Percentiles rank a stretch among this genome's conserved stretches.
These are phyloP conservation scores for Spisula solida DNA, from an alignment of 2,888 invertebrate species.

Conservation along the genomic window DNA sequence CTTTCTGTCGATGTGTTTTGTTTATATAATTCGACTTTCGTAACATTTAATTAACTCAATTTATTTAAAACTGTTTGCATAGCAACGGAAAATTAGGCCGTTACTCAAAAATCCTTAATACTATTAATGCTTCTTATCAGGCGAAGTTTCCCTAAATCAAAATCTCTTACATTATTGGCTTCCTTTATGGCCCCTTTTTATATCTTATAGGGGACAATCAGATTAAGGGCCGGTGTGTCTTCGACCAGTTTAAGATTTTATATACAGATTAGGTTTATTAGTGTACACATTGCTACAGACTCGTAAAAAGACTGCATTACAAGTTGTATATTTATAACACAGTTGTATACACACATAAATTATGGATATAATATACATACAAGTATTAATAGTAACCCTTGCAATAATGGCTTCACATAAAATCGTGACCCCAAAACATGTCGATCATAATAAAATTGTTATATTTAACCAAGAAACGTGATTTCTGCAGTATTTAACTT, in stretches of 20 bases:
- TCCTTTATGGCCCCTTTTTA: constrained; percentile 61
- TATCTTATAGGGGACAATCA: constrained; percentile 28
- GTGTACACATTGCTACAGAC: not conserved
- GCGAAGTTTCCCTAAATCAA: constrained; percentile 47
- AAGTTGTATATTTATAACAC: too few species aligned
- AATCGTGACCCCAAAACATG: not conserved
- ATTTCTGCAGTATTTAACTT: too few species aligned
- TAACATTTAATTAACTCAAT: constrained; percentile 52
- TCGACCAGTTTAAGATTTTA: not conserved
- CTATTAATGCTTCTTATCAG: constrained; percentile 50
- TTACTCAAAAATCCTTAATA: constrained; percentile 41
- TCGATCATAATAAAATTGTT: too few species aligned
- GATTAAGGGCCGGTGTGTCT: constrained; percentile 26
- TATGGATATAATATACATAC: too few species aligned
- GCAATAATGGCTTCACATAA: not conserved
- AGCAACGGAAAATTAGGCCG: constrained; percentile 59
- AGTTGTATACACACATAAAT: too few species aligned
- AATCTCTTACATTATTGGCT: constrained; percentile 59
- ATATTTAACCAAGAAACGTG: too few species aligned
- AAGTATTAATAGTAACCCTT: not conserved
- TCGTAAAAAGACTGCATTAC: too few species aligned
- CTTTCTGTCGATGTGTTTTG: constrained; percentile 36
- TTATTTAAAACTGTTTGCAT: constrained; percentile 55
- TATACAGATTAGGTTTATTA: not conserved
- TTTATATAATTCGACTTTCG: constrained; percentile 32